Evolutionary conservation across 2,797 vertebrate genomes (phyloP), one percentile per base, ranked within the genome.

Genomic region (Garrulus glandarius): DNA sequence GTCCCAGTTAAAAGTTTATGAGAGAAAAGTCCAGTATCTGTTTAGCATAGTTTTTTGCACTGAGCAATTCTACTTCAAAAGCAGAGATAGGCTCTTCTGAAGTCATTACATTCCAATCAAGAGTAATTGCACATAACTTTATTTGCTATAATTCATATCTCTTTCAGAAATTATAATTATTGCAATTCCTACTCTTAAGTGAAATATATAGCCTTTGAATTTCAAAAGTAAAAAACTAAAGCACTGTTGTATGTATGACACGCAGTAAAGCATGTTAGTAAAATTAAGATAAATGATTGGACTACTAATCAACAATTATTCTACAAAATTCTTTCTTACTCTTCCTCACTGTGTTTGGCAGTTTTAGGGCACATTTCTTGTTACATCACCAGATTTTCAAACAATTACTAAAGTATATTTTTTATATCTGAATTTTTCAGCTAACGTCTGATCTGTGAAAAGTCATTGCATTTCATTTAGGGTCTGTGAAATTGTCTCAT

Each of bases 401-500:
- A 90, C 68, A 20, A 75, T 27, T 69, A 39, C 43, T 77, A 84
- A 84, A 34, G 32, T n/a, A 79, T 67, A 53, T 15, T 84, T 94
- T 89, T 30, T 30, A 26, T 32, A 89, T 79, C 50, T 69, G n/a
- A 70, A 39, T 71, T 95, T 87, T 96, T 95, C 61, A 95, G 39
- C 37, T 86, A 43, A 9, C 43, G 74, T 87, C 14, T 24, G 76
- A 57, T 87, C 71, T 78, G 46, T 81, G 49, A 87, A 82, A 77
- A 82, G 70, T 47, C 4, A 34, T 87, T 92, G 96, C 47, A 87
- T 61, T 78, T 86, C 80, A 43, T 70, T 70, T 71, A 67, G 18
- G 11, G 11, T 34, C 4, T 55, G 23, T 61, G 61, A 78, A 92
- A 91, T 14, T 18, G 19, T 59, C 4, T 30, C 24, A 52, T 27